Conservation (phyloP, 1,140 invertebrate species). For the Cydia strobilella region DNA sequence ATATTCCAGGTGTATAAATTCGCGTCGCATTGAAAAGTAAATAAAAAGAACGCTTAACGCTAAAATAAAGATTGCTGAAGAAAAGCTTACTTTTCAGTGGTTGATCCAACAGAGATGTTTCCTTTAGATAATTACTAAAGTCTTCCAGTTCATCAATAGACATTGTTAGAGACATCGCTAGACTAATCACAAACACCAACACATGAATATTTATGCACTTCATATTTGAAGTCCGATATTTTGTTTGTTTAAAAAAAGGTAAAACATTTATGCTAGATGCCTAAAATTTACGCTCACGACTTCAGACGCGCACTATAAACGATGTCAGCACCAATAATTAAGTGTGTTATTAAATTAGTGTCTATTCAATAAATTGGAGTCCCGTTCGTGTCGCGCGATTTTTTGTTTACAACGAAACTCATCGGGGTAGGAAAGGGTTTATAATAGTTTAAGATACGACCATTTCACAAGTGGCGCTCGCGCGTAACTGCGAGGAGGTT, state of each 20-base stretch:
- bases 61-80: neutral
- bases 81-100: constrained; percentile 68
- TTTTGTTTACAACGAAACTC: constrained; percentile 70
- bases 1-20: constrained; percentile 27
- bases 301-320: constrained; percentile 1
- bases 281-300: neutral
- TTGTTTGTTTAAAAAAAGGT: neutral
- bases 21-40: neutral
- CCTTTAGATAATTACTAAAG: constrained; percentile 64
- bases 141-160: constrained; percentile 67
- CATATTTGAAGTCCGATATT: constrained; percentile 45
- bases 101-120: constrained; percentile 67
- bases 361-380: neutral
- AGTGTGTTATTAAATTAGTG: neutral
- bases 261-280: neutral
- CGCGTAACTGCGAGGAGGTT: constrained; percentile 62
- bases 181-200: constrained; percentile 55
- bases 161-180: constrained; percentile 60
- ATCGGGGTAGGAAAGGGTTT: constrained; percentile 66
- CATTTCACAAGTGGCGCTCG: constrained; percentile 73
- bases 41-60: neutral
- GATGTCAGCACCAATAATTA: neutral
- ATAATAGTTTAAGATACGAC: constrained; percentile 77
- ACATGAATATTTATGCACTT: constrained; percentile 50
- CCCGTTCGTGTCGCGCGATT: constrained; percentile 46